Evolutionary conservation across 2,888 invertebrate genomes (phyloP).

Genomic region (Synanthedon formicaeformis): DNA sequence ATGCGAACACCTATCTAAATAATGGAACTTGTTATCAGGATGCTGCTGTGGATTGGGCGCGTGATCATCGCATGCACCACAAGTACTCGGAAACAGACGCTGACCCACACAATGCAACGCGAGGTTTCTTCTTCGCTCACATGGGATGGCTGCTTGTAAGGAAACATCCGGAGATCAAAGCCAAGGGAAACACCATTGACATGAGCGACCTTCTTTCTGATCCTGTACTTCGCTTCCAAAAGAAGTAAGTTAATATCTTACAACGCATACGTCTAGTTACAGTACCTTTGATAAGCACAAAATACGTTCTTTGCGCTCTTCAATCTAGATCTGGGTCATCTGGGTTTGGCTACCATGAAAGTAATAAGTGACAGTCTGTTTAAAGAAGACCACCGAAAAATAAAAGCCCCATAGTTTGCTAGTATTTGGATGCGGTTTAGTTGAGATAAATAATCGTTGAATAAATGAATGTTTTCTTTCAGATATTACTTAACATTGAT

Average conservation of each 20-base stretch:
- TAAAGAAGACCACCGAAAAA: too few relatives aligned
- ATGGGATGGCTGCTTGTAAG: conserved; percentile 92
- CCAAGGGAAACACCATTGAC: conserved; percentile 87
- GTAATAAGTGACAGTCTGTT: too few relatives aligned
- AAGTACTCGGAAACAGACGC: conserved; percentile 95
- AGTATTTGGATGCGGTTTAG: too few relatives aligned
- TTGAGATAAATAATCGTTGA: background rate
- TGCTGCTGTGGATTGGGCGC: conserved; percentile 81
- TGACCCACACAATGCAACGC: conserved; percentile 91
- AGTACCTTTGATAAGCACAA: too few relatives aligned
- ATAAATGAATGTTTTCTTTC: conserved; percentile 17
- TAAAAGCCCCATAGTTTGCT: too few relatives aligned
- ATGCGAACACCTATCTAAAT: background rate
- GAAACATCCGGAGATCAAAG: conserved; percentile 91
- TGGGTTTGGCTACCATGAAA: too few relatives aligned
- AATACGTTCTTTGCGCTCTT: too few relatives aligned
- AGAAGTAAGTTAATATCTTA: conserved; percentile 73
- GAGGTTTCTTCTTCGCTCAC: conserved; percentile 97
- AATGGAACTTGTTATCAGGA: conserved; percentile 58
- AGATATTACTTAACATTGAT: conserved; percentile 81
- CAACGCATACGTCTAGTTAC: too few relatives aligned
- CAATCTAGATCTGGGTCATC: too few relatives aligned
- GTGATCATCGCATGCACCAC: conserved; percentile 89
- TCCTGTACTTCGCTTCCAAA: conserved; percentile 85
- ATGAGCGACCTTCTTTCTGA: conserved; percentile 85